phyloP scores from a whole-genome alignment of 2,113 vertebrate species.

The Heptranchias perlo region DNA sequence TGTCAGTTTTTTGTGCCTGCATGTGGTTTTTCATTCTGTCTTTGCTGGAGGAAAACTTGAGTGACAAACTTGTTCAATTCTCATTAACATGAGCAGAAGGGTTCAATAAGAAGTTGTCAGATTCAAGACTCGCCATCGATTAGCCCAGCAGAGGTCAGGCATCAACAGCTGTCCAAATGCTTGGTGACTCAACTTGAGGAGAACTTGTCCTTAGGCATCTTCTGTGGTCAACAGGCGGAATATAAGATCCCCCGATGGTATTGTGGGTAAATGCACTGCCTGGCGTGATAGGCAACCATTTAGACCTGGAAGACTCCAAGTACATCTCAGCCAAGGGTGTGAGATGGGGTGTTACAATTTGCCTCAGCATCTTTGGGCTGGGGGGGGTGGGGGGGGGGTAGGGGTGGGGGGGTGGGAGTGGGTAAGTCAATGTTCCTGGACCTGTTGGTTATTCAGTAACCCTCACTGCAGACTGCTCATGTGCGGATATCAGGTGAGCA shows the following conservation, averaged over 20 bases:
- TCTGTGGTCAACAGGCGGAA: background rate
- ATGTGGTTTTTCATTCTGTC: conserved; percentile 35
- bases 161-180: conserved; percentile 46
- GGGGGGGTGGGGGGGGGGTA: too few relatives aligned
- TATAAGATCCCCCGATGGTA: background rate
- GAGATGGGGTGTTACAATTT: background rate
- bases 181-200: conserved; percentile 49
- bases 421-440: too few relatives aligned
- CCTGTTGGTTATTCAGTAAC: too few relatives aligned
- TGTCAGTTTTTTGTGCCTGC: conserved; percentile 12
- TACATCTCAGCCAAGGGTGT: background rate
- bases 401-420: too few relatives aligned
- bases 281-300: background rate
- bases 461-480: too few relatives aligned
- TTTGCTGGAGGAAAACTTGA: conserved; percentile 46
- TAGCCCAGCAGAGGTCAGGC: conserved; percentile 43
- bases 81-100: conserved; percentile 66
- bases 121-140: conserved; percentile 57
- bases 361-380: too few relatives aligned
- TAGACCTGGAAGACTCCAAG: background rate
- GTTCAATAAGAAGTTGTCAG: conserved; percentile 49
- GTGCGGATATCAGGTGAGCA: background rate
- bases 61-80: conserved; percentile 47
- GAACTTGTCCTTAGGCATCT: conserved; percentile 34
- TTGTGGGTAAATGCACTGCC: background rate